Conservation (phyloP, 2,888 invertebrate species). For the Hydraecia micacea region DNA sequence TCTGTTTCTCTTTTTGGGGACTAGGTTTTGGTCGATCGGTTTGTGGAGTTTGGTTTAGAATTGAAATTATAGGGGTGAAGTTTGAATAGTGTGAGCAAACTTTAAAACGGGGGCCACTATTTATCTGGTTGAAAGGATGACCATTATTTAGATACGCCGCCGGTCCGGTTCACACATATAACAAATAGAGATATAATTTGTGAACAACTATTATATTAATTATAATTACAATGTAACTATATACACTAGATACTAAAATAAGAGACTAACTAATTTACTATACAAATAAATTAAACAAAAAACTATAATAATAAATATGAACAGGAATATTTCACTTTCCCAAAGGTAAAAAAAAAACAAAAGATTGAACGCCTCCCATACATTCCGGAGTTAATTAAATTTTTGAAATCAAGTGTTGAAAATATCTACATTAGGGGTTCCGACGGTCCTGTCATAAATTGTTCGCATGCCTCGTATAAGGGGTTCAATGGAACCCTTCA, state of each 20-base stretch:
- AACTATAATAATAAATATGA: too few relatives aligned
- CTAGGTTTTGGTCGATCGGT: slow-evolving; percentile 10
- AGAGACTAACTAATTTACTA: too few relatives aligned
- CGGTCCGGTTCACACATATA: neutral
- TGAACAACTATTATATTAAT: too few relatives aligned
- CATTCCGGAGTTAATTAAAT: slow-evolving; percentile 53
- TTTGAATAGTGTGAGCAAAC: neutral
- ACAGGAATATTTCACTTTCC: neutral
- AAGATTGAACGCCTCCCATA: neutral
- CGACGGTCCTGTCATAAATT: slow-evolving; percentile 49
- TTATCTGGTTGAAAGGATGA: neutral
- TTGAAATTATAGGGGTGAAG: neutral
- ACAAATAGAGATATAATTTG: neutral
- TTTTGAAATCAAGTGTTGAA: slow-evolving; percentile 56
- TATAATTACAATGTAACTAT: too few relatives aligned
- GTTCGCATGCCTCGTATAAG: slow-evolving; percentile 48
- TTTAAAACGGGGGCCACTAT: neutral
- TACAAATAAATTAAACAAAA: too few relatives aligned
- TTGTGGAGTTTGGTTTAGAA: slow-evolving; percentile 9
- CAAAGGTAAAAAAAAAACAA: neutral
- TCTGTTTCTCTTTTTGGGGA: slow-evolving; percentile 28
- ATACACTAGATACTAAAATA: too few relatives aligned
- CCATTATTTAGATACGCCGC: too few relatives aligned
- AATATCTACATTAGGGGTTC: slow-evolving; percentile 32
- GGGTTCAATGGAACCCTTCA: slow-evolving; percentile 32